Evolutionary conservation across 2,888 invertebrate genomes (phyloP).

Genomic region (Cylindroiulus punctatus): DNA sequence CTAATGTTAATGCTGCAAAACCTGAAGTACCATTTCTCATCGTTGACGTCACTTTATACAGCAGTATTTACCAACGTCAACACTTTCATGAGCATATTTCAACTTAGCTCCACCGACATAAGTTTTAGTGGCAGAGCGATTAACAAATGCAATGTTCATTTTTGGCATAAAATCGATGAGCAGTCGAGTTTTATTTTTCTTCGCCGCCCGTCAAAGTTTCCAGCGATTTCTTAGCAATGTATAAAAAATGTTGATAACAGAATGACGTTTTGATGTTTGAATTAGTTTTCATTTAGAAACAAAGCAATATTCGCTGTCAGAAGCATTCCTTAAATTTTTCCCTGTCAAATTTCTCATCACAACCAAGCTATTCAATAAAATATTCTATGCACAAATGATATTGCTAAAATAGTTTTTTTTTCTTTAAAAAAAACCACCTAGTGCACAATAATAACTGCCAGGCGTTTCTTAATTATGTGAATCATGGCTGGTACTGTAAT

Average conservation of each 20-base stretch:
- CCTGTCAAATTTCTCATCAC: not conserved
- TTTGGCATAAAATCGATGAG: slow-evolving; percentile 4
- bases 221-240: not conserved
- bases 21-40: not conserved
- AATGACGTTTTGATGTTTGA: not conserved
- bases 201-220: not conserved
- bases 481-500: too few relatives aligned
- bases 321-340: not conserved
- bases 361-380: not conserved
- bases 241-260: not conserved
- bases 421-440: too few relatives aligned
- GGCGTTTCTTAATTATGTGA: too few relatives aligned
- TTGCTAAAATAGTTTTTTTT: too few relatives aligned
- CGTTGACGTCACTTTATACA: not conserved
- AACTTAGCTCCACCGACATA: not conserved
- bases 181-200: not conserved
- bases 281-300: not conserved
- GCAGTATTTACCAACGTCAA: not conserved
- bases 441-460: too few relatives aligned
- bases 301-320: not conserved
- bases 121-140: not conserved
- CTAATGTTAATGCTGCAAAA: not conserved
- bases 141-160: not conserved
- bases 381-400: too few relatives aligned
- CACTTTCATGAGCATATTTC: not conserved